Evolutionary conservation across 2,113 vertebrate species (phyloP), one percentile per base, ranked within the genome.

Genomic region (Macrotus californicus): DNA sequence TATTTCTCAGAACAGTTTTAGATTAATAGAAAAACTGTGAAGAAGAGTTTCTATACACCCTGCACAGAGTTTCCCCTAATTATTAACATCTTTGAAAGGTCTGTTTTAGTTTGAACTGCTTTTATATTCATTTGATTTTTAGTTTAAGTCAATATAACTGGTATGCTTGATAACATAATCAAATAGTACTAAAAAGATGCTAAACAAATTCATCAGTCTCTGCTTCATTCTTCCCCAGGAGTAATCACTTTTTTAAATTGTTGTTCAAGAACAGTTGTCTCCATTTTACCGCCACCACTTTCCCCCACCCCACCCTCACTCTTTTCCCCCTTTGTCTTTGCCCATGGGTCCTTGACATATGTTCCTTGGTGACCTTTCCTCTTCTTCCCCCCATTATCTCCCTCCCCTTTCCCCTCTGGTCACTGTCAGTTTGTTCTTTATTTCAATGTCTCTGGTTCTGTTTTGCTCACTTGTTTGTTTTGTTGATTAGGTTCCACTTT

Each of bases 81-180:
- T 80, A 36, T 61, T 69, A 94, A 67, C n/a, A 85, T n/a, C 24
- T 95, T 52, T 89, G 84, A 75, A 76, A 76, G 31, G 15, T 46
- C 80, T 94, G 8, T 80, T 96, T 91, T 77, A 83, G 61, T 79
- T 85, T 85, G 21, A 79, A 77, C 22, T 85, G 18, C 36, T 95
- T 67, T 85, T 84, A 87, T 92, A 89, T 93, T 67, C 67, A 34
- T 29, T 76, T 66, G 2, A 48, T 72, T 96, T 87, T 90, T 64
- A 92, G 34, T 84, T 92, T 94, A 87, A 87, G 89, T 64, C 54
- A 93, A 75, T 21, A 80, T 80, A 87, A 80, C 34, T 91, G 66
- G 50, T 64, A 61, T 18, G 70, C 21, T 48, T 79, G 4, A 79
- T 69, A 81, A 89, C 34, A 85, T 77, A 90, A 91, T 46, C 11